Conservation (phyloP, 1,140 invertebrate species). For the Meloidogyne hapla region DNA sequence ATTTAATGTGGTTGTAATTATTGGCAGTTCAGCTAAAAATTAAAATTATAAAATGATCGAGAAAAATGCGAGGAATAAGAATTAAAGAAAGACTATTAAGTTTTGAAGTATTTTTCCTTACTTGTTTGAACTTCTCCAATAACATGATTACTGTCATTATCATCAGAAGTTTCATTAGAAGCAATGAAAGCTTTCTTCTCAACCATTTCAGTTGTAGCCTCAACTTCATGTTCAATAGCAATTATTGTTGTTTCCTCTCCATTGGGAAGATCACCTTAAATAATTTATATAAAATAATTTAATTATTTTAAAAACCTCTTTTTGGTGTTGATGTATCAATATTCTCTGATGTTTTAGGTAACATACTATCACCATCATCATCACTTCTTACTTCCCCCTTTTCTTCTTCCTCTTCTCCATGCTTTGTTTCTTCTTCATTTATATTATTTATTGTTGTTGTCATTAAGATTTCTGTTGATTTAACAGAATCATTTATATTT, state of each 20-base stretch:
- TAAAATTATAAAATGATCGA: not conserved
- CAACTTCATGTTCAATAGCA: not conserved
- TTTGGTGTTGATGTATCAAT: conserved; percentile 1
- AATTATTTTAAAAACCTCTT: not conserved
- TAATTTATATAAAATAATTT: not conserved
- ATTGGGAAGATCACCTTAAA: not conserved
- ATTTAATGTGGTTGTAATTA: not conserved
- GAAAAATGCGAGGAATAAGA: too few species aligned
- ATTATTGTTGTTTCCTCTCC: not conserved
- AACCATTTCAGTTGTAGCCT: not conserved
- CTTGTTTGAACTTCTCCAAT: not conserved
- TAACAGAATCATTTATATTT: not conserved
- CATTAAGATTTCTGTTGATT: not conserved
- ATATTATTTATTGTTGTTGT: not conserved
- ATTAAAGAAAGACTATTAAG: too few species aligned
- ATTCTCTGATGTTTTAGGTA: not conserved
- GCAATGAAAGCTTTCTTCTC: not conserved
- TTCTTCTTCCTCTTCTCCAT: not conserved
- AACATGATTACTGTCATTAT: not conserved
- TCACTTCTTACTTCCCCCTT: not conserved
- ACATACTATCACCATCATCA: not conserved
- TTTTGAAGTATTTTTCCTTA: not conserved
- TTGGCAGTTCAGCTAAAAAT: not conserved
- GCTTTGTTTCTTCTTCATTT: too few species aligned
- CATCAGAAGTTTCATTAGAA: not conserved